A percentile compares a stretch with the other conserved stretches of the same genome.
Evolutionary conservation across 2,888 invertebrate genomes (phyloP).

Genomic region (Lasioglossum figueresi): DNA sequence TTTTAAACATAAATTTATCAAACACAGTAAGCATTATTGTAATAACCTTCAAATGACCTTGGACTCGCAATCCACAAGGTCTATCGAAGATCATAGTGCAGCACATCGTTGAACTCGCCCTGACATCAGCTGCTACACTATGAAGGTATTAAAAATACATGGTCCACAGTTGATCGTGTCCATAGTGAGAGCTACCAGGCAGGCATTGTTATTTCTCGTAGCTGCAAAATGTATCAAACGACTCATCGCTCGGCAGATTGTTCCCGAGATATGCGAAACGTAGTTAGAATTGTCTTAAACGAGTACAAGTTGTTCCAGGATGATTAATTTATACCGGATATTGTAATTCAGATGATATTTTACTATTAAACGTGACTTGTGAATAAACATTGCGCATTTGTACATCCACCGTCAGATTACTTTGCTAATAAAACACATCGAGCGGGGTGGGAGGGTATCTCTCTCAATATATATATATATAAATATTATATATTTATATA

Average conservation of each 20-base stretch:
- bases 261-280: background rate
- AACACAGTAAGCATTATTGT: too few species aligned
- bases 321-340: too few species aligned
- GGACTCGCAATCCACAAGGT: too few species aligned
- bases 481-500: background rate
- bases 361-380: background rate
- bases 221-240: background rate
- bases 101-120: too few species aligned
- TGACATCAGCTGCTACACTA: too few species aligned
- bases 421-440: background rate
- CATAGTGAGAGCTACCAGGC: background rate
- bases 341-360: conserved; percentile 16
- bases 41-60: too few species aligned
- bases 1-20: too few species aligned
- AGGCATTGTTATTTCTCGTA: background rate
- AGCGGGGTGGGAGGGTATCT: background rate
- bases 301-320: background rate
- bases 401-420: background rate
- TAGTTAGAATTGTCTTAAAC: background rate
- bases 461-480: background rate
- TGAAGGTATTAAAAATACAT: too few species aligned
- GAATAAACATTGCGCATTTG: conserved; percentile 9
- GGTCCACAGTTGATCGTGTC: too few species aligned
- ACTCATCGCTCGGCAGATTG: background rate
- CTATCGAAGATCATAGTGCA: too few species aligned